Conservation (phyloP, 2,888 invertebrate genomes). For the Teinopalpus imperialis region DNA sequence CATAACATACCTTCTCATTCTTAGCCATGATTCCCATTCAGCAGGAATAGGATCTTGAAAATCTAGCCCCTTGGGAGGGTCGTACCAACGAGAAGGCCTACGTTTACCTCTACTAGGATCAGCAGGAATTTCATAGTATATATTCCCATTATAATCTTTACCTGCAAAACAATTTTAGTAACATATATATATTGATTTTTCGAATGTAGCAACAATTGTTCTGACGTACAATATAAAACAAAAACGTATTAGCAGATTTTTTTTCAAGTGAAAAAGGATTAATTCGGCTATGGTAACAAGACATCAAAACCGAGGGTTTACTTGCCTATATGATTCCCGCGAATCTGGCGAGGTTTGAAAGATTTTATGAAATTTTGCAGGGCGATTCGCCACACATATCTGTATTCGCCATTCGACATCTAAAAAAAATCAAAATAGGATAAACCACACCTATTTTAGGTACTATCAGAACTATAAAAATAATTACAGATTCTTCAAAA, state of each 20-base stretch:
- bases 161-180: constrained; percentile 83
- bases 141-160: constrained; percentile 90
- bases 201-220: too few relatives aligned
- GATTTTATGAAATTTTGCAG: constrained; percentile 85
- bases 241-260: too few relatives aligned
- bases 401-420: constrained; percentile 61
- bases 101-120: constrained; percentile 85
- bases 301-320: too few relatives aligned
- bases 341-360: constrained; percentile 64
- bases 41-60: constrained; percentile 89
- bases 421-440: constrained; percentile 34
- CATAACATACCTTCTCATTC: constrained; percentile 80
- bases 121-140: constrained; percentile 90
- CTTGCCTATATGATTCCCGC: constrained; percentile 63
- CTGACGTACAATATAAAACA: too few relatives aligned
- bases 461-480: too few relatives aligned
- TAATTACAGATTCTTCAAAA: too few relatives aligned
- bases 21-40: constrained; percentile 95
- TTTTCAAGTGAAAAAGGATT: too few relatives aligned
- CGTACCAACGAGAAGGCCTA: constrained; percentile 87
- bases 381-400: constrained; percentile 70
- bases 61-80: constrained; percentile 83
- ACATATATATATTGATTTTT: too few relatives aligned
- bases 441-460: too few relatives aligned
- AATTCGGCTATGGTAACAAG: too few relatives aligned